Percentiles rank a stretch among this genome's conserved stretches.
Conservation (phyloP, 2,888 invertebrate species). For the Dynastes hyllus region DNA sequence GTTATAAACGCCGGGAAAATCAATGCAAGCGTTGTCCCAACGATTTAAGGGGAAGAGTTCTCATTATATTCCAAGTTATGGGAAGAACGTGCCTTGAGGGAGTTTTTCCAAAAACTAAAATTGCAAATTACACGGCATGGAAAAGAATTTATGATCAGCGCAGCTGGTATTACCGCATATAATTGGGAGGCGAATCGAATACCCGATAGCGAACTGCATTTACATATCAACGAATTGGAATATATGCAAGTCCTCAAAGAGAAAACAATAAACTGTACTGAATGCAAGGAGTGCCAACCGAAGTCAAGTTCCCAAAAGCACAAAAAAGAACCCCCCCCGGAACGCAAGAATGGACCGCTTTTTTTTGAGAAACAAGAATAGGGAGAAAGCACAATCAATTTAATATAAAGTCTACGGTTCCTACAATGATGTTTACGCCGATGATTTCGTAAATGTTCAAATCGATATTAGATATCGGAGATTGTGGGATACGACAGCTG, state of each 20-base stretch:
- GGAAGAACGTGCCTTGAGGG: conserved; percentile 76
- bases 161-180: conserved; percentile 74
- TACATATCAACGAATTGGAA: conserved; percentile 76
- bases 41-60: conserved; percentile 77
- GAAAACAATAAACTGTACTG: conserved; percentile 73
- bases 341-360: conserved; percentile 86
- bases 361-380: conserved; percentile 86
- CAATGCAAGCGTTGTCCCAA: conserved; percentile 76
- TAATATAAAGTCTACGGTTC: conserved; percentile 91
- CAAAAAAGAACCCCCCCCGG: conserved; percentile 55
- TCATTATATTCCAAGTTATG: conserved; percentile 77
- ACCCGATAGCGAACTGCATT: conserved; percentile 73
- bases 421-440: conserved; percentile 84
- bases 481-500: conserved; percentile 87
- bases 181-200: conserved; percentile 79
- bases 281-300: conserved; percentile 66
- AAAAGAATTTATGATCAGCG: conserved; percentile 74
- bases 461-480: conserved; percentile 86
- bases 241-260: conserved; percentile 73
- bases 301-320: conserved; percentile 70
- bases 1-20: conserved; percentile 71
- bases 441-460: conserved; percentile 88
- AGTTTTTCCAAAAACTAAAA: conserved; percentile 72
- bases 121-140: conserved; percentile 71
- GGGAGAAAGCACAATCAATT: too few relatives aligned